Evolutionary conservation across 92 coral and sea anemone species (phyloP), one percentile per base, ranked within the genome.

Genomic region (Ricordea florida): DNA sequence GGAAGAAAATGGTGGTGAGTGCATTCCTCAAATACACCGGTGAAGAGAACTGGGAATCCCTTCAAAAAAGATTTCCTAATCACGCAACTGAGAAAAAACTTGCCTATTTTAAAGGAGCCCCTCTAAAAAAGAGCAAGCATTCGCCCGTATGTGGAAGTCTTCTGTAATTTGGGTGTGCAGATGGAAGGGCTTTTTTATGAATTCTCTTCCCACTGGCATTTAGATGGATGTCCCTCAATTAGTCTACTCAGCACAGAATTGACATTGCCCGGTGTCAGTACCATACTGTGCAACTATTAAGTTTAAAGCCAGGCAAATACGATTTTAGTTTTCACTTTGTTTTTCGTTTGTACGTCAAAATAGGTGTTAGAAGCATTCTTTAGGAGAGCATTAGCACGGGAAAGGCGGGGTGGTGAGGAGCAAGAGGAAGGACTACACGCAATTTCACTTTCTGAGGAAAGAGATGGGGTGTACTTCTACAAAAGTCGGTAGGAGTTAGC

Each of bases 11-110:
- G 10, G 56, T 62, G 0, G 37, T 76, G 2, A 55, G 17, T 31
- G 82, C 73, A 1, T 76, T 76, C 21, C 48, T 51, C n/a, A 16
- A 55, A 30, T 70, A 70, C 29, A 72, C 81, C 3, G 71, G 55
- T 7, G 79, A 68, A 34, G 62, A 33, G 24, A 16, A 37, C 2
- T 67, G 74, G 80, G 64, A 81, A 27, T 15, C 43, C 0, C 64
- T 81, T 14, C 79, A 81, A 45, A 53, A n/a, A 64, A 51, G 87
- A 51, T 81, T 81, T 28, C 87, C 87, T 4, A 57, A 34, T 7
- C 87, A 81, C 31, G 45, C 87, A 7, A 71, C 87, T 10, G 87
- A 81, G 57, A 52, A 71, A 53, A 81, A 81, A 26, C 11, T 71
- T 21, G 74, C 75, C 1, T 75, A 81, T 65, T 81, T 81, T 32